Conservation (phyloP, 1,140 invertebrate species). For the fruit fly (Drosophila melanogaster) region DNA sequence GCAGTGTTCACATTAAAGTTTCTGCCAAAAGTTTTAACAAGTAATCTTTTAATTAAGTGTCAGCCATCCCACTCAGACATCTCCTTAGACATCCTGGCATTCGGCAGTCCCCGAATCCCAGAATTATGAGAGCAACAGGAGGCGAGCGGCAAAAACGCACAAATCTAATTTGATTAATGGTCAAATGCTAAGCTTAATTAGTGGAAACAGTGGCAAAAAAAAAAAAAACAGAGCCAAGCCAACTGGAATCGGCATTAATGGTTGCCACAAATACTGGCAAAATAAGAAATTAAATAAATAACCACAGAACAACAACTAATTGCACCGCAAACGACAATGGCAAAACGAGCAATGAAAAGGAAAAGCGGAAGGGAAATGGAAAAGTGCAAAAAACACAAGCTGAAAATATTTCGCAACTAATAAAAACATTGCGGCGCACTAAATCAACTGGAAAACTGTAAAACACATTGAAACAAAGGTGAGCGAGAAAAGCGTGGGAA, state of each 20-base stretch:
- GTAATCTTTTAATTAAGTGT: slow-evolving; percentile 83
- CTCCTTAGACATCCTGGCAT: slow-evolving; percentile 29
- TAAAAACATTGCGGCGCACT: slow-evolving; percentile 72
- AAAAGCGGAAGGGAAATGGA: slow-evolving; percentile 13
- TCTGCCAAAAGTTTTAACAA: slow-evolving; percentile 70
- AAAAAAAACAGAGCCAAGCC: slow-evolving; percentile 24
- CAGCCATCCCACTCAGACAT: slow-evolving; percentile 31
- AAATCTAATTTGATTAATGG: slow-evolving; percentile 81
- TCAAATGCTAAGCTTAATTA: slow-evolving; percentile 79
- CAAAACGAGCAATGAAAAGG: slow-evolving; percentile 53
- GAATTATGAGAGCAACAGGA: slow-evolving; percentile 59
- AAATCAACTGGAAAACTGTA: slow-evolving; percentile 73
- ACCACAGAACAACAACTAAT: slow-evolving; percentile 61
- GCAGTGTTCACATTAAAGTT: slow-evolving; percentile 74
- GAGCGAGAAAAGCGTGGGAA: slow-evolving; percentile 8
- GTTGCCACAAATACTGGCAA: slow-evolving; percentile 16
- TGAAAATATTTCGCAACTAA: slow-evolving; percentile 72
- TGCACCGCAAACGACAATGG: slow-evolving; percentile 55
- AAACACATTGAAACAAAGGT: slow-evolving; percentile 43
- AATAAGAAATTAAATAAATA: slow-evolving; percentile 49
- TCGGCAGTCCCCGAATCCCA: slow-evolving; percentile 6
- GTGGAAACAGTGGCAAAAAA: slow-evolving; percentile 24
- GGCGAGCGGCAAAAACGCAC: slow-evolving; percentile 11
- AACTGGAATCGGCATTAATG: slow-evolving; percentile 49
- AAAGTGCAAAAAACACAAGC: neutral